Base-by-base conservation (phyloP, 2,113 vertebrate species). In the Elgaria multicarinata region DNA sequence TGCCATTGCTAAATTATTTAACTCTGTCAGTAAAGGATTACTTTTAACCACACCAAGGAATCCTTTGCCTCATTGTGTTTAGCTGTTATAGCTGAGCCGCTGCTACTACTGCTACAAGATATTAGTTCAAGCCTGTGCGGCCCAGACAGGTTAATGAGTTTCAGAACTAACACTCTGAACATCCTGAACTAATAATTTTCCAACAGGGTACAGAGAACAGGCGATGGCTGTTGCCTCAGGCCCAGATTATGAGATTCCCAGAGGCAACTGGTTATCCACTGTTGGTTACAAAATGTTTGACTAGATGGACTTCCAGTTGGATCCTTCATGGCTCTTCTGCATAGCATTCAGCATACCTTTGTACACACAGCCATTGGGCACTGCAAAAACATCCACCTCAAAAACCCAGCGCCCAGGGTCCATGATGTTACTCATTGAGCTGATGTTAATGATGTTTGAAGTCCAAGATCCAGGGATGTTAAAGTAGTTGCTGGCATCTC, bases 391-490 rank as follows among this genome's bases (percentile, higher is more conserved):
- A 4, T 91, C 83, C 0, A 81, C 88, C 72, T 18, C 12, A 84
- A 90, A 93, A 69, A 79, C 55, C 86, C 87, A 92, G 36, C 46
- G 67, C 12, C 88, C 90, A 0, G 33, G 88, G 14, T 71, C 3
- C 55, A 88, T 53, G 20, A 91, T 24, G 3, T 92, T 93, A 42
- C 93, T 89, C 18, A 64, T 91, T 6, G 76, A 86, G 18, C 33
- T 62, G 42, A 90, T 53, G 0, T 62, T 33, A 50, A 91, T 31
- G n/a, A 85, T 83, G 74, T 28, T 58, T 0, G 62, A 22, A 5
- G 89, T 89, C 87, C 87, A 50, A 33, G 93, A 95, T 20, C 87
- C 89, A 3, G 81, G 92, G 14, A 90, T 78, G 16, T 86, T 77
- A 71, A 92, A 92, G 36, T 87, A 90, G 33, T 91, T 62, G 71